Evolutionary conservation across 2,113 vertebrate genomes (phyloP).

Genomic region (Jacana jacana): DNA sequence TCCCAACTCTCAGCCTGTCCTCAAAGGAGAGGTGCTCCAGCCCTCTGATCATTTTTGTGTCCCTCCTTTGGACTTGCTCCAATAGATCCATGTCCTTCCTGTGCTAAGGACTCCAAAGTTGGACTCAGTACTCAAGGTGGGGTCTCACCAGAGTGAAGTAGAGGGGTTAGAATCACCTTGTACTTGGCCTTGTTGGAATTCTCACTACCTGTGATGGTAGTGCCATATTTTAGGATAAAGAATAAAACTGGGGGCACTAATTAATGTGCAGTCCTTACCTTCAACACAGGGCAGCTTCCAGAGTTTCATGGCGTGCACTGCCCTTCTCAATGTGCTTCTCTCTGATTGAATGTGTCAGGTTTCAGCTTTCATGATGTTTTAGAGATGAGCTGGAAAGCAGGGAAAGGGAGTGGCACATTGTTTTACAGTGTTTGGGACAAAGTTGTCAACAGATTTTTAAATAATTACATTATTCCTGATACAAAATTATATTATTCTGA

Average conservation of each 20-base stretch:
- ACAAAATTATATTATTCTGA: neutral
- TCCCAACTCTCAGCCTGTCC: neutral
- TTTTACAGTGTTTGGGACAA: neutral
- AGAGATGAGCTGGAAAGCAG: neutral
- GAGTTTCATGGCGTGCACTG: neutral
- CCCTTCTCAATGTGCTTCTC: neutral
- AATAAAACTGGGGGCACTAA: neutral
- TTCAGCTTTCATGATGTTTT: neutral
- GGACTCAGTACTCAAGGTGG: neutral
- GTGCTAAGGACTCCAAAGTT: neutral
- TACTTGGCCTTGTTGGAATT: neutral
- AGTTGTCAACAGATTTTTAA: conserved; percentile 15
- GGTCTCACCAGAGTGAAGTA: neutral
- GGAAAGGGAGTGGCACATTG: neutral
- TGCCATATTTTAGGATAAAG: neutral
- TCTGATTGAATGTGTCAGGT: neutral
- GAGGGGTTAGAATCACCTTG: neutral
- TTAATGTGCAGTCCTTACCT: neutral
- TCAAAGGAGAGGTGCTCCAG: neutral
- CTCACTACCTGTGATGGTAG: too few species aligned
- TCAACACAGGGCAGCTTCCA: neutral
- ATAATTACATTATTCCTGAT: neutral
- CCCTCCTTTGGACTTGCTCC: neutral
- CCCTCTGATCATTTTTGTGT: neutral
- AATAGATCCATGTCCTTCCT: neutral